phyloP scores from a whole-genome alignment of 2,797 vertebrate species.

The Podarcis lilfordi region DNA sequence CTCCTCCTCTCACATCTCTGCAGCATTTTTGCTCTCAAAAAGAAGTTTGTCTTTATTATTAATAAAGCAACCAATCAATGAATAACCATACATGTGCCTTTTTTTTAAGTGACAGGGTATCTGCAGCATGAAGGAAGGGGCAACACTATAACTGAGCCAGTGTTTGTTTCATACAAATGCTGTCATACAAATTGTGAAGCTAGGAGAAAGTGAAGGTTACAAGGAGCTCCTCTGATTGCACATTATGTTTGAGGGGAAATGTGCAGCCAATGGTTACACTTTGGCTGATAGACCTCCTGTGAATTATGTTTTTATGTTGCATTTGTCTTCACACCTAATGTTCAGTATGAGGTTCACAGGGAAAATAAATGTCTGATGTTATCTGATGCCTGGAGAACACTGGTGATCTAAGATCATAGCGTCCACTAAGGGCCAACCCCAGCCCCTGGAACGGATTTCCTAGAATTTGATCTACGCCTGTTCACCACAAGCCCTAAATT shows the following conservation, averaged over 20 bases:
- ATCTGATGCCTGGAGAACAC: no score
- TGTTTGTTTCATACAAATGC: background rate
- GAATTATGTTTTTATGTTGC: background rate
- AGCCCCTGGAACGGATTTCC: no score
- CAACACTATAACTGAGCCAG: background rate
- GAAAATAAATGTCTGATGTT: no score
- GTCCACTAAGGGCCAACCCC: no score
- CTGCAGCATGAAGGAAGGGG: background rate
- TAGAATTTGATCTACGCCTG: no score
- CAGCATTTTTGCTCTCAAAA: background rate
- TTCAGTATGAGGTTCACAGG: background rate
- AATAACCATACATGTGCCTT: background rate
- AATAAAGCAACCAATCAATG: background rate
- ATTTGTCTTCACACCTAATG: background rate
- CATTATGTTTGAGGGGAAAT: no score
- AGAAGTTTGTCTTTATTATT: background rate
- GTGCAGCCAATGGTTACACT: background rate
- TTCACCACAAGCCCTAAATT: no score
- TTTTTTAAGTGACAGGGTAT: background rate
- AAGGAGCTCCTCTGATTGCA: no score
- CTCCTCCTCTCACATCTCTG: background rate
- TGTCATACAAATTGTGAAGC: background rate
- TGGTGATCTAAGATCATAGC: no score
- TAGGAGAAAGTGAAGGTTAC: background rate
- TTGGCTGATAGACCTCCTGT: background rate